A percentile compares a stretch with the other conserved stretches of the same genome.
phyloP scores from a whole-genome alignment of 1,140 invertebrate genomes.

The Centruroides vittatus region DNA sequence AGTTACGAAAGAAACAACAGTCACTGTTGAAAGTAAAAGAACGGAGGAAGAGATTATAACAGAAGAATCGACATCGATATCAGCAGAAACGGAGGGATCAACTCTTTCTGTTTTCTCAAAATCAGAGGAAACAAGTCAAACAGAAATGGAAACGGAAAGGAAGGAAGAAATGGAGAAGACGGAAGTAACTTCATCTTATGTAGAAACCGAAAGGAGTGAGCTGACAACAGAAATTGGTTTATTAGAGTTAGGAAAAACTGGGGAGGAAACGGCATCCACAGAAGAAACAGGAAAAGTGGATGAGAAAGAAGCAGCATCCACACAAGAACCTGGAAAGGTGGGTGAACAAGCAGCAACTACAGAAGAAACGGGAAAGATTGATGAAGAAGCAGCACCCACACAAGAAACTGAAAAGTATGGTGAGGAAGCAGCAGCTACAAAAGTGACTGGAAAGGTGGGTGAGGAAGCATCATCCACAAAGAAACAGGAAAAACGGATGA shows the following conservation, averaged over 20 bases:
- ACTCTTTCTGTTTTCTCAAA: not conserved
- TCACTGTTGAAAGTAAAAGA: not conserved
- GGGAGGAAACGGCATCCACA: not conserved
- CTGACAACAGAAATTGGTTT: too few relatives aligned
- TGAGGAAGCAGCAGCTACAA: not conserved
- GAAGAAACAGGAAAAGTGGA: not conserved
- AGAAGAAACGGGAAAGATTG: not conserved
- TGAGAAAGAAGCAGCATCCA: not conserved
- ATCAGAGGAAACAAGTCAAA: slow-evolving; percentile 2
- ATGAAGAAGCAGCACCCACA: slow-evolving; percentile 7
- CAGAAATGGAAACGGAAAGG: not conserved
- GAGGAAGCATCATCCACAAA: slow-evolving; percentile 15
- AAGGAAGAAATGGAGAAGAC: not conserved
- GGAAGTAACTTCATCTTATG: not conserved
- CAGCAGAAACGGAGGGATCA: not conserved
- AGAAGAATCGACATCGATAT: slow-evolving; percentile 1
- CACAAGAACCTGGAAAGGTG: too few relatives aligned
- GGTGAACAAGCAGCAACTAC: too few relatives aligned
- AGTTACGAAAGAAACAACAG: slow-evolving; percentile 13
- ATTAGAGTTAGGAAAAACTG: too few relatives aligned
- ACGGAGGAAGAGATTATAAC: too few relatives aligned
- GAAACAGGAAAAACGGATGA: not conserved
- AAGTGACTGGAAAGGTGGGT: slow-evolving; percentile 6
- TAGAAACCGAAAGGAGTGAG: too few relatives aligned
- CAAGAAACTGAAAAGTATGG: not conserved